Percentiles rank a stretch among this genome's conserved stretches.
These are phyloP conservation scores for Adoxophyes honmai DNA, from an alignment of 1,140 invertebrate species.

Conservation along the genomic window DNA sequence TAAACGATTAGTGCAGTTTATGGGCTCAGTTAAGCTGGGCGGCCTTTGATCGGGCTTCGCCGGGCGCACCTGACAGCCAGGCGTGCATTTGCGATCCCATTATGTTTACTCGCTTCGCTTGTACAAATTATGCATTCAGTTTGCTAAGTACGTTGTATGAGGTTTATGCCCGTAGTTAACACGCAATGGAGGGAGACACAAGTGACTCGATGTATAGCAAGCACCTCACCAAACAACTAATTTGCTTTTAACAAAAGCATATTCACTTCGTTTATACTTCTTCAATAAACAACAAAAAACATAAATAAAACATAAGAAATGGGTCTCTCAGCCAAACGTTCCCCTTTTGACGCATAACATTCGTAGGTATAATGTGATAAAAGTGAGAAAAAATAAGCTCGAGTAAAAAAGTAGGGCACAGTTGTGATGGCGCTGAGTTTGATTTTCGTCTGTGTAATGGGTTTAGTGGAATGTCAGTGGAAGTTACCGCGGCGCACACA, in stretches of 20 bases:
- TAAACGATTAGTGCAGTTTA: constrained; percentile 11
- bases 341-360: neutral
- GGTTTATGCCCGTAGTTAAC: neutral
- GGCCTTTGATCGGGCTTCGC: constrained; percentile 27
- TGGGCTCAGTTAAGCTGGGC: neutral
- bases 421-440: constrained; percentile 10
- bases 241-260: too few species aligned
- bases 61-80: constrained; percentile 13
- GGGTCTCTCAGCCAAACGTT: neutral
- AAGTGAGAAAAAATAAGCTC: neutral
- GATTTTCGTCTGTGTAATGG: constrained; percentile 43
- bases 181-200: neutral
- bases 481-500: constrained; percentile 47
- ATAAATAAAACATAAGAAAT: neutral
- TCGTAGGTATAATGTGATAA: neutral
- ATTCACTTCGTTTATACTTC: too few species aligned
- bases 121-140: constrained; percentile 2
- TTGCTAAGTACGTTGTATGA: neutral
- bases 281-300: neutral
- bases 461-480: constrained; percentile 53
- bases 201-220: too few species aligned
- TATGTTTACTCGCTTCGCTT: neutral
- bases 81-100: constrained; percentile 5
- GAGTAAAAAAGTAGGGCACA: neutral
- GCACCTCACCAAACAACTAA: too few species aligned